Evolutionary conservation across 2,797 vertebrate species (phyloP).

Genomic region (Tragopan temminckii): DNA sequence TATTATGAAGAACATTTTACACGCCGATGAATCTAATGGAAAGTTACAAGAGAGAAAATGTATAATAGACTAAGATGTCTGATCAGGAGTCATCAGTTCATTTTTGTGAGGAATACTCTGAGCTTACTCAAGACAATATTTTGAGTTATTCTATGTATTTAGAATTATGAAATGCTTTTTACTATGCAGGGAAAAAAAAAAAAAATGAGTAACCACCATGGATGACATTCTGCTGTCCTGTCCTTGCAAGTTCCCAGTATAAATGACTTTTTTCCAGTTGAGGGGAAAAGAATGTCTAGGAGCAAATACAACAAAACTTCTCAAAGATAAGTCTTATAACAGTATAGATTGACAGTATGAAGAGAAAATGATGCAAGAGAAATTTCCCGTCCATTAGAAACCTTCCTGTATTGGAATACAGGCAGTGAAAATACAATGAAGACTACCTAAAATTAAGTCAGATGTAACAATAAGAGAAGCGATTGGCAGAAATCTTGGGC

Average conservation of each 20-base stretch:
- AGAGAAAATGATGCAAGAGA: neutral
- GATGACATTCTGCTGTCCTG: neutral
- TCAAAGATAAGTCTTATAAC: neutral
- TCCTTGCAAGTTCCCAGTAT: neutral
- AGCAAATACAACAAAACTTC: neutral
- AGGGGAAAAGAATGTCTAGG: neutral
- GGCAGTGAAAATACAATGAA: neutral
- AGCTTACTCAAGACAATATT: neutral
- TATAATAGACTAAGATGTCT: neutral
- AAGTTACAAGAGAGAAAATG: neutral
- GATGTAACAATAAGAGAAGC: neutral
- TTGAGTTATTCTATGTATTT: neutral
- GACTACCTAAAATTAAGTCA: neutral
- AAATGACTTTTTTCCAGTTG: neutral
- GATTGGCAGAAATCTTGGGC: neutral
- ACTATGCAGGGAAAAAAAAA: neutral
- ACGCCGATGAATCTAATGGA: neutral
- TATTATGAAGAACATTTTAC: slow-evolving; percentile 2
- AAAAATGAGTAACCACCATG: neutral
- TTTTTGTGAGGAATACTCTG: neutral
- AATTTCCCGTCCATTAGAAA: neutral
- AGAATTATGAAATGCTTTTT: neutral
- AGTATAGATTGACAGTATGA: neutral
- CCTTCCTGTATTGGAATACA: neutral
- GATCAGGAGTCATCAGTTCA: neutral